Conservation (phyloP, 2,797 vertebrate genomes). For the Eulemur mongoz region DNA sequence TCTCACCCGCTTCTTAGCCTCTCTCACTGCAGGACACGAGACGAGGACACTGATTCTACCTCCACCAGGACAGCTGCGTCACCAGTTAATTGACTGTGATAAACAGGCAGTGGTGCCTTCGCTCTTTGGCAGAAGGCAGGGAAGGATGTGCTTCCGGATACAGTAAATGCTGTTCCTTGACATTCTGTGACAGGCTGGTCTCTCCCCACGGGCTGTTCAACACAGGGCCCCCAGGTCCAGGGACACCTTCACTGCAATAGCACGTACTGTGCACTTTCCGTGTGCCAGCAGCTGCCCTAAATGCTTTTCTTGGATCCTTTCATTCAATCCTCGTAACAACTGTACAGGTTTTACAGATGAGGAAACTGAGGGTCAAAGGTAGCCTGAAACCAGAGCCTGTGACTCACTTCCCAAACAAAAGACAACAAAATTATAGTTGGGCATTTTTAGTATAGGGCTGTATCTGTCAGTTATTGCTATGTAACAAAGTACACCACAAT, state of each 20-base stretch:
- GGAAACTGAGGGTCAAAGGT: neutral
- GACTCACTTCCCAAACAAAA: neutral
- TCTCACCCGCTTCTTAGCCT: slow-evolving; percentile 23
- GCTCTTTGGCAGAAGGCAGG: neutral
- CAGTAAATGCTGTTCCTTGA: neutral
- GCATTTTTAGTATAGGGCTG: neutral
- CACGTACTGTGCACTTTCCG: neutral
- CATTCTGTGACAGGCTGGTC: neutral
- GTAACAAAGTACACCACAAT: neutral
- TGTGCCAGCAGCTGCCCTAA: accelerated
- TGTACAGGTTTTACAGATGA: neutral
- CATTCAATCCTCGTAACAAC: neutral
- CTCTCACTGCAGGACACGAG: neutral
- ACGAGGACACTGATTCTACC: neutral
- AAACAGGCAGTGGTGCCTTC: neutral
- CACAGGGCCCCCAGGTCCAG: neutral
- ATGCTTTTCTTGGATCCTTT: neutral
- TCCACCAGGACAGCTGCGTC: slow-evolving; percentile 10
- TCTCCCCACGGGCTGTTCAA: neutral
- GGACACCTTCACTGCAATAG: neutral
- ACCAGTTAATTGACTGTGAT: slow-evolving; percentile 49
- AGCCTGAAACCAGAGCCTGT: neutral
- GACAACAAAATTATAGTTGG: neutral
- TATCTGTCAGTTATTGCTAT: neutral
- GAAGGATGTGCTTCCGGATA: neutral